Evolutionary conservation across 2,113 vertebrate genomes (phyloP).

Genomic region (Paralichthys olivaceus): DNA sequence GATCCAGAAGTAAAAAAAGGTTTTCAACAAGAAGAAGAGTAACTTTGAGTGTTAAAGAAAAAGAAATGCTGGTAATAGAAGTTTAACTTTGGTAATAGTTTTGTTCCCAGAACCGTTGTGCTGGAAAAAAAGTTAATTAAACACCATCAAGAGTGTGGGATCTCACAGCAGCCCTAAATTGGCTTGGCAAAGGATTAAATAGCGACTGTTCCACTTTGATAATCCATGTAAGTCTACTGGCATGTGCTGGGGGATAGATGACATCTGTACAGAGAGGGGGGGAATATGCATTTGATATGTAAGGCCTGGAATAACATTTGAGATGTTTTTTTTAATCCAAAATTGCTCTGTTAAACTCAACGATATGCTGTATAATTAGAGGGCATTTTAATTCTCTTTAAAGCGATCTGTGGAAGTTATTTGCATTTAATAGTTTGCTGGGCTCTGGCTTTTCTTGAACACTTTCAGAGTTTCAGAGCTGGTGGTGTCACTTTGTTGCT

Average conservation of each 20-base stretch:
- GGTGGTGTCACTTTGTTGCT: constrained; percentile 4
- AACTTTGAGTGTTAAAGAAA: constrained; percentile 20
- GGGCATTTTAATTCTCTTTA: not conserved
- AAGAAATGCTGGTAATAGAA: constrained; percentile 23
- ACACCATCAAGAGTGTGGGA: constrained; percentile 51
- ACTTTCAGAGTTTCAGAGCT: not conserved
- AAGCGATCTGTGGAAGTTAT: constrained; percentile 19
- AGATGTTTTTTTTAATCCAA: constrained; percentile 12
- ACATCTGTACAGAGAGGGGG: constrained; percentile 38
- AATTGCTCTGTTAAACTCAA: constrained; percentile 5
- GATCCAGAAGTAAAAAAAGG: not conserved
- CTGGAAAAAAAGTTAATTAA: constrained; percentile 71
- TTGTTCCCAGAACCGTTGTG: constrained; percentile 63
- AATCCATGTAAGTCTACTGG: constrained; percentile 48
- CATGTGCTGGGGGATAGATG: constrained; percentile 41
- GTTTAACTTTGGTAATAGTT: constrained; percentile 60
- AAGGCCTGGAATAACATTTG: constrained; percentile 16
- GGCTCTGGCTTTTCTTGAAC: not conserved
- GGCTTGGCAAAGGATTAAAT: constrained; percentile 64
- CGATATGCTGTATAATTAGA: constrained; percentile 3
- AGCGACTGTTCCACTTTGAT: constrained; percentile 64
- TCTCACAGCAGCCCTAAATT: constrained; percentile 56
- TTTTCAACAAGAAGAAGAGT: not conserved
- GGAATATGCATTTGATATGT: constrained; percentile 36
- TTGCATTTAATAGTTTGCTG: constrained; percentile 16